Conservation (phyloP, 2,888 invertebrate genomes). For the Apotomis capreana region DNA sequence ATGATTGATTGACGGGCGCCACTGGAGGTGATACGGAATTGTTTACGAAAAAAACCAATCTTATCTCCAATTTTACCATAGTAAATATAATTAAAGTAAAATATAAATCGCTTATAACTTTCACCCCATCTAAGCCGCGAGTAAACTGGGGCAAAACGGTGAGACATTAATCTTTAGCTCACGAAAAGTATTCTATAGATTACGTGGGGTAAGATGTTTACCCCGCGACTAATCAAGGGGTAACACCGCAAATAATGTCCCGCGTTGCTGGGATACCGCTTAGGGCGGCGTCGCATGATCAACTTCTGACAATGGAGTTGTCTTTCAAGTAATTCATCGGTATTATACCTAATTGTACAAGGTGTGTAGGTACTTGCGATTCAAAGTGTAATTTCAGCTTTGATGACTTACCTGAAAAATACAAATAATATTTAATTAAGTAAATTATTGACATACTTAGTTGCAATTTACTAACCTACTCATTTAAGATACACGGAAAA, state of each 20-base stretch:
- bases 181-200: conserved; percentile 74
- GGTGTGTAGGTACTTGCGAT: conserved; percentile 15
- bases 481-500: no score
- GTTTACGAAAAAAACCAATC: no score
- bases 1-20: no score
- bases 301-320: conserved; percentile 25
- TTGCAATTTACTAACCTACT: no score
- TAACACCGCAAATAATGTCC: conserved; percentile 55
- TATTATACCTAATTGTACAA: background rate
- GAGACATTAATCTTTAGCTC: conserved; percentile 73
- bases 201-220: conserved; percentile 65
- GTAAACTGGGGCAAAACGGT: conserved; percentile 73
- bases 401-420: conserved; percentile 18
- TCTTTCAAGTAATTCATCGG: conserved; percentile 20
- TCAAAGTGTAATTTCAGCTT: background rate
- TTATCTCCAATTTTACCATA: no score
- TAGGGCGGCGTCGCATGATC: conserved; percentile 38
- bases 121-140: conserved; percentile 32
- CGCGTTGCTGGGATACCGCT: conserved; percentile 42
- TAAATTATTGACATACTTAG: background rate
- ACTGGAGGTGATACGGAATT: no score
- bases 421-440: background rate
- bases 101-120: conserved; percentile 38
- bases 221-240: conserved; percentile 62
- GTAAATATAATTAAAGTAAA: no score